Base-by-base conservation (phyloP, 2,797 vertebrate species). In the Myotis findleyi region DNA sequence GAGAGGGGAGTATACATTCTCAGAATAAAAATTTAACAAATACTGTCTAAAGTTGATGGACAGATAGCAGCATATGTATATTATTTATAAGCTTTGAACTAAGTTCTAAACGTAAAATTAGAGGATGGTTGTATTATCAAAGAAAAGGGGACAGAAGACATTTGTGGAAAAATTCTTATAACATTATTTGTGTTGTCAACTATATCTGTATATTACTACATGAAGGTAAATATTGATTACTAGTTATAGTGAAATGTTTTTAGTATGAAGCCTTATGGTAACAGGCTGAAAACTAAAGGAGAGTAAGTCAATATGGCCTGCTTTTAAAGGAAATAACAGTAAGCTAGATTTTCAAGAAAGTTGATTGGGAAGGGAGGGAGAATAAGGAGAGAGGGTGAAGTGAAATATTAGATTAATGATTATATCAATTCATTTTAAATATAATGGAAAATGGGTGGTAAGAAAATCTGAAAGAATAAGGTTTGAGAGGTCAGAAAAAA, bases 71-170 rank as follows among this genome's bases (percentile, higher is more conserved):
- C 30, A n/a, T 66, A 41, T 59, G 10, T 9, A 33, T 23, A 30
- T 66, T 89, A 75, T 44, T 73, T 49, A 90, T 41, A 64, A 77
- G 2, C 66, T 89, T 83, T 86, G 6, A 86, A 64, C 17, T 75
- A 53, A 89, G 90, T 64, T 76, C 20, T 30, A 71, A 72, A 47
- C 91, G 41, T 88, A 84, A 95, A 91, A 73, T 95, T 87, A 90
- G 44, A 94, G n/a, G 21, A 51, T 68, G 8, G 44, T 57, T 92
- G 2, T 7, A 27, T 68, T 75, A 16, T 57, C 44, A 33, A 92
- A 71, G 33, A 81, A n/a, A 68, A 86, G 3, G 11, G 57, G 27
- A 90, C 2, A 88, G 44, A 36, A 33, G 17, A n/a, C 12, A 5
- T 17, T 3, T 75, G 9, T 85, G 5, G 2, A 27, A 47, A 68